These are phyloP conservation scores for Drosophila buzzatii DNA, from an alignment of 2,888 invertebrate species.

Conservation along the genomic window DNA sequence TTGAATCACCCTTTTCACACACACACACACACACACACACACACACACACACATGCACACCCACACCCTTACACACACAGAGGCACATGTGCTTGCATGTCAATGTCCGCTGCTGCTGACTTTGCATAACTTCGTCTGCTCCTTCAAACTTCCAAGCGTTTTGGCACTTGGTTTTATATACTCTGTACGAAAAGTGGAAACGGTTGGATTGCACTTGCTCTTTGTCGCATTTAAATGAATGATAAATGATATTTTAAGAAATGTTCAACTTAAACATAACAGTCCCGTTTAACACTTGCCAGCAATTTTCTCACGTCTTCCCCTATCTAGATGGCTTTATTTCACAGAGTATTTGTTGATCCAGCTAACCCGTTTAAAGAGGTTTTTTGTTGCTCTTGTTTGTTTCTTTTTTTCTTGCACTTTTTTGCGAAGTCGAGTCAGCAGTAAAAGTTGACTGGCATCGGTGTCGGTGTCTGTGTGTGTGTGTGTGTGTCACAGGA, in stretches of 20 bases:
- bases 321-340: too few relatives aligned
- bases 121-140: slow-evolving; percentile 74
- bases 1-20: slow-evolving; percentile 68
- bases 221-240: neutral
- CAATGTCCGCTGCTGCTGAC: slow-evolving; percentile 78
- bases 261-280: neutral
- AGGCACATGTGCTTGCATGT: slow-evolving; percentile 57
- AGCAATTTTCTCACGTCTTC: neutral
- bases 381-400: slow-evolving; percentile 1
- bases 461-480: slow-evolving; percentile 36
- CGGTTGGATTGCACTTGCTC: neutral
- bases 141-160: slow-evolving; percentile 66
- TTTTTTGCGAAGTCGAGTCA: slow-evolving; percentile 56
- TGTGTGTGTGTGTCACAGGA: slow-evolving; percentile 54
- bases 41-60: slow-evolving; percentile 3
- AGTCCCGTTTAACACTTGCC: neutral
- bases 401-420: slow-evolving; percentile 8
- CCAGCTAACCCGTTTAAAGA: neutral
- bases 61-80: slow-evolving; percentile 21
- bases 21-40: slow-evolving; percentile 22
- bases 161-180: slow-evolving; percentile 56
- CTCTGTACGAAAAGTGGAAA: neutral
- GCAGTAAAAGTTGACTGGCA: slow-evolving; percentile 72
- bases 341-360: neutral
- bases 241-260: neutral